phyloP scores from a whole-genome alignment of 2,113 vertebrate species.

The Cinclus mexicanus region DNA sequence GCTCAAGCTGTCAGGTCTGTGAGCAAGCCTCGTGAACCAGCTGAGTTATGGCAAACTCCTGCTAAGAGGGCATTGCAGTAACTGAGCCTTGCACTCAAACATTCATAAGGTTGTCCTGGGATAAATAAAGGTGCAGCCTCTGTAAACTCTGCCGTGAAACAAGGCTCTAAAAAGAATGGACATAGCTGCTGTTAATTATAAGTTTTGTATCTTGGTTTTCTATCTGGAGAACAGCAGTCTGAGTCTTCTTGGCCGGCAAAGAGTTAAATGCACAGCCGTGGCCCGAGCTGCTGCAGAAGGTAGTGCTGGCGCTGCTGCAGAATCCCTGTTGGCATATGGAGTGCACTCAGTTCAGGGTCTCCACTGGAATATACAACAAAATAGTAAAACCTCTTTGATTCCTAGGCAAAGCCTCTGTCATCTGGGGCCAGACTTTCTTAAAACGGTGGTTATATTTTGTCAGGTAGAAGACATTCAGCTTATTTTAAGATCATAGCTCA shows the following conservation, averaged over 20 bases:
- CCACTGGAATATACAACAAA: background rate
- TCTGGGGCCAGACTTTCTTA: background rate
- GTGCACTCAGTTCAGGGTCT: background rate
- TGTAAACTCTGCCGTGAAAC: conserved; percentile 33
- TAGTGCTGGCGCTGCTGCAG: background rate
- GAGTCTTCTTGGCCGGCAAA: background rate
- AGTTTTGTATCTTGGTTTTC: conserved; percentile 8
- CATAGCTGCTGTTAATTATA: background rate
- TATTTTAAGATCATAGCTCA: conserved; percentile 46
- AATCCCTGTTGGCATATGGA: background rate
- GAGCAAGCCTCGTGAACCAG: conserved; percentile 28
- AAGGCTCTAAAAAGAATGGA: conserved; percentile 11
- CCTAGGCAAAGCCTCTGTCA: background rate
- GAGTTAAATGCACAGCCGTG: background rate
- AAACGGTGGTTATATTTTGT: background rate
- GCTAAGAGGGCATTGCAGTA: conserved; percentile 45
- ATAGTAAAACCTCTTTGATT: background rate
- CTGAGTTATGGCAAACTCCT: conserved; percentile 45
- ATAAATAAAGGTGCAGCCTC: conserved; percentile 52
- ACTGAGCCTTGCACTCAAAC: conserved; percentile 48
- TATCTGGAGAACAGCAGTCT: background rate
- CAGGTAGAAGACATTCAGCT: background rate
- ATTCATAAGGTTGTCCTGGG: conserved; percentile 45
- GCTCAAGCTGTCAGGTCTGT: conserved; percentile 26
- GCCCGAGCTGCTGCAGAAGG: background rate